Evolutionary conservation across 2,113 vertebrate species (phyloP).

Genomic region (Siphamia tubifer): DNA sequence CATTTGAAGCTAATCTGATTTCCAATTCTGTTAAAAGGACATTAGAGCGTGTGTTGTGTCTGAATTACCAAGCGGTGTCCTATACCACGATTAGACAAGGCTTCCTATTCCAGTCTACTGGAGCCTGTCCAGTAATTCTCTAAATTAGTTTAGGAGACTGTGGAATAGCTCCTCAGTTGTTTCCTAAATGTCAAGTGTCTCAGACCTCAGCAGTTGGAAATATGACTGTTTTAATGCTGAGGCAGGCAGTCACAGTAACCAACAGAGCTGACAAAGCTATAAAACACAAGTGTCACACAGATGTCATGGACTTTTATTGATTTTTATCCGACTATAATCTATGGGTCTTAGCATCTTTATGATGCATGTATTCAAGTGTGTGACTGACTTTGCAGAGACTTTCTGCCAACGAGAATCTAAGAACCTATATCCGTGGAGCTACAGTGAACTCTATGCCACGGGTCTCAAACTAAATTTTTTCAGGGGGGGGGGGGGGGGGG

Average conservation of each 20-base stretch:
- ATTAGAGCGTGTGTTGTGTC: constrained; percentile 62
- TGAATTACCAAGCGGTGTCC: constrained; percentile 57
- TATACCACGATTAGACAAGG: constrained; percentile 49
- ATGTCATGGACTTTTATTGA: no score
- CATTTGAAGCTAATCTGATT: constrained; percentile 69
- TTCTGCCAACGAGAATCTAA: no score
- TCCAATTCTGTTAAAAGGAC: constrained; percentile 69
- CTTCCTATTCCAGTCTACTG: constrained; percentile 53
- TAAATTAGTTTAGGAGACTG: constrained; percentile 69
- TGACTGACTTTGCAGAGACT: no score
- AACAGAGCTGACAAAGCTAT: background rate
- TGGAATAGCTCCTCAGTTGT: constrained; percentile 37
- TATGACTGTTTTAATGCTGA: background rate
- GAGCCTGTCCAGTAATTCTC: constrained; percentile 48
- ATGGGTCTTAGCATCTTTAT: no score
- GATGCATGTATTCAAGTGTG: no score
- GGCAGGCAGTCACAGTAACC: background rate
- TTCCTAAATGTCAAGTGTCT: constrained; percentile 58
- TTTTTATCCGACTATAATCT: no score
- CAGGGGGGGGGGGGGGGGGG: no score
- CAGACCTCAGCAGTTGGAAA: constrained; percentile 19
- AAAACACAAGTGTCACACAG: background rate
- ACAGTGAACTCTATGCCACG: no score
- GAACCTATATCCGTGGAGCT: no score
- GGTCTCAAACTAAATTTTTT: no score